phyloP scores from a whole-genome alignment of 2,113 vertebrate species.

The Cnemophilus loriae region DNA sequence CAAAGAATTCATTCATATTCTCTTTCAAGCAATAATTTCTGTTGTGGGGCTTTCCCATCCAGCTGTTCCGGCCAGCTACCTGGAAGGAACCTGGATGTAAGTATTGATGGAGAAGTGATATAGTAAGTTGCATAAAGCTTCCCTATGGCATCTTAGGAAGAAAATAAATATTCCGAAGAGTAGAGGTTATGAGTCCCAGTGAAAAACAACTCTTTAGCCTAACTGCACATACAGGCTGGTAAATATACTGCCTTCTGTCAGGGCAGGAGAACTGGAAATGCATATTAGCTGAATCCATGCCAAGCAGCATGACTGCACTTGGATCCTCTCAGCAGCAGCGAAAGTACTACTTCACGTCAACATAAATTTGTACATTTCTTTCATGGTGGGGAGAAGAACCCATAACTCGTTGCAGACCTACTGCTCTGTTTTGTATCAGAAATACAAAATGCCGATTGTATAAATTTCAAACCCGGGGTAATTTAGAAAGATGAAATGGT shows the following conservation, averaged over 20 bases:
- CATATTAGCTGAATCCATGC: constrained; percentile 40
- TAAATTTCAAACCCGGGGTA: not conserved
- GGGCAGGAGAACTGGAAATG: constrained; percentile 43
- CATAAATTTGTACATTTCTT: constrained; percentile 44
- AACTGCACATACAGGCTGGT: constrained; percentile 26
- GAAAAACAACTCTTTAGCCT: constrained; percentile 42
- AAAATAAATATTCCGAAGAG: constrained; percentile 47
- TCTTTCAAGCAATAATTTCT: not conserved
- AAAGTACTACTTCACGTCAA: constrained; percentile 19
- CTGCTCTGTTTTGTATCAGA: not conserved
- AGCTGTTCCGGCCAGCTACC: not conserved
- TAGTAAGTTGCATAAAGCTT: constrained; percentile 33
- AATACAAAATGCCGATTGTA: constrained; percentile 2
- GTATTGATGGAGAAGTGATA: constrained; percentile 8
- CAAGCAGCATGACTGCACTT: constrained; percentile 19
- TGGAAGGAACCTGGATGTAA: not conserved
- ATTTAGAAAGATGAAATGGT: not conserved
- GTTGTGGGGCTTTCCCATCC: not conserved
- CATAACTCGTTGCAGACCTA: not conserved
- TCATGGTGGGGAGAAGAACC: not conserved
- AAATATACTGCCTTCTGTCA: constrained; percentile 48
- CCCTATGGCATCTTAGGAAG: constrained; percentile 16
- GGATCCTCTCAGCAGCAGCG: not conserved
- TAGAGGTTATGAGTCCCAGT: constrained; percentile 42
- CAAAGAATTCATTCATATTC: not conserved